Conservation (phyloP, 1,140 invertebrate species). For the Gonioctena quinquepunctata region DNA sequence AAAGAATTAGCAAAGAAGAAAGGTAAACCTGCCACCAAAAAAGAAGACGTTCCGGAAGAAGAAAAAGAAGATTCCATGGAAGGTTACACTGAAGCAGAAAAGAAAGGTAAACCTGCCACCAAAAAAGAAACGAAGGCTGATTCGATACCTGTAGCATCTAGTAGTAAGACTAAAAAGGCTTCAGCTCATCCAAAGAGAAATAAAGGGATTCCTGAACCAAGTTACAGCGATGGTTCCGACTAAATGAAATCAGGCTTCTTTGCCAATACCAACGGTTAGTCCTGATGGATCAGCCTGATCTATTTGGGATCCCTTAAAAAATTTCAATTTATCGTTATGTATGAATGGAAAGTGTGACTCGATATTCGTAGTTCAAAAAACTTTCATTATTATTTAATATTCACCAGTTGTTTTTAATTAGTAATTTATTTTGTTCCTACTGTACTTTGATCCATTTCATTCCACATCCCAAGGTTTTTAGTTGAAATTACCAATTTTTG, state of each 20-base stretch:
- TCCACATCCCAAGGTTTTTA: not conserved
- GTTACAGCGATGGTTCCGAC: not conserved
- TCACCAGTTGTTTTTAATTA: not conserved
- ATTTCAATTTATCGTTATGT: too few relatives aligned
- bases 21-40: not conserved
- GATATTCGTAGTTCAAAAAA: too few relatives aligned
- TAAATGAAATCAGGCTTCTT: too few relatives aligned
- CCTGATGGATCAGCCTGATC: too few relatives aligned
- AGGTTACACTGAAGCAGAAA: conserved; percentile 14
- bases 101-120: not conserved
- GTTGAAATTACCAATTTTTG: too few relatives aligned
- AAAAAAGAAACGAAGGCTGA: not conserved
- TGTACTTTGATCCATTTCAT: not conserved
- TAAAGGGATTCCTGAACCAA: not conserved
- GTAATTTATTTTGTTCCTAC: not conserved
- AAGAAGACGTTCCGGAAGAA: not conserved
- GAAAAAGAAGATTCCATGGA: not conserved
- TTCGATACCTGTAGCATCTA: not conserved
- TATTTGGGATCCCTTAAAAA: too few relatives aligned
- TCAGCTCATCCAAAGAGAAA: not conserved
- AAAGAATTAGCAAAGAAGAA: conserved; percentile 15
- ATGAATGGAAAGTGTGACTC: too few relatives aligned
- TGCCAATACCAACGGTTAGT: too few relatives aligned
- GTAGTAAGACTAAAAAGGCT: not conserved
- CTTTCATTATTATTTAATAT: too few relatives aligned